Base-by-base conservation (phyloP, 2,797 vertebrate genomes). In the Apogon hyalosoma region DNA sequence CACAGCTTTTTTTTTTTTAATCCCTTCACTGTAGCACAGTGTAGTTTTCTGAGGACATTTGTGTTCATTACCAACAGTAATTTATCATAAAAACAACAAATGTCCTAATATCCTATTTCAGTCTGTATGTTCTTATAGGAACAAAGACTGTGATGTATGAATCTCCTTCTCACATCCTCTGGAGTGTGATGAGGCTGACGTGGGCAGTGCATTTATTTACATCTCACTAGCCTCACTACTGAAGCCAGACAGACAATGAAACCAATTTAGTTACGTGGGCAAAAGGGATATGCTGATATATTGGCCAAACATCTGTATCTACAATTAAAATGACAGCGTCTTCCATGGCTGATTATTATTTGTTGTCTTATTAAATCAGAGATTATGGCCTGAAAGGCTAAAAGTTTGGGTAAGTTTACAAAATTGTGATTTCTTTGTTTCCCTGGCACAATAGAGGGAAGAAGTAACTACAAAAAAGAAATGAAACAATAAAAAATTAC, bases 21-120 rank as follows among this genome's bases (percentile, higher is more conserved):
- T 42, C 48, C 46, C 57, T 13, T 48, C 18, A 21, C 43, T 8
- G 16, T 8, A 16, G 16, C 50, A 63, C 24, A 38, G 58, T 41
- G 61, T 41, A 47, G 49, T 51, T 40, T 43, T 64, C 49, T 39
- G 21, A 39, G 56, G 33, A 64, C 16, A 51, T 61, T 48, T 67
- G 49, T 47, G 55, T 55, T 72, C 47, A 46, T 65, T 41, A 21
- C 40, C 9, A 24, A 65, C 36, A 53, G 47, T 11, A 42, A 49
- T 49, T 36, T 36, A 36, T 36, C 33, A 36, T 36, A 36, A 2
- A 28, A 36, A 33, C 55, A 13, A 38, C 39, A 16, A 18, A 55
- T 48, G 19, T 9, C 43, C 3, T 7, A n/a, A 13, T 33, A 19
- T 43, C 9, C 16, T 39, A 46, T 45, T 41, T 31, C 60, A 9